These are phyloP conservation scores for Salminus brasiliensis DNA, from an alignment of 2,113 vertebrate species.

Conservation along the genomic window DNA sequence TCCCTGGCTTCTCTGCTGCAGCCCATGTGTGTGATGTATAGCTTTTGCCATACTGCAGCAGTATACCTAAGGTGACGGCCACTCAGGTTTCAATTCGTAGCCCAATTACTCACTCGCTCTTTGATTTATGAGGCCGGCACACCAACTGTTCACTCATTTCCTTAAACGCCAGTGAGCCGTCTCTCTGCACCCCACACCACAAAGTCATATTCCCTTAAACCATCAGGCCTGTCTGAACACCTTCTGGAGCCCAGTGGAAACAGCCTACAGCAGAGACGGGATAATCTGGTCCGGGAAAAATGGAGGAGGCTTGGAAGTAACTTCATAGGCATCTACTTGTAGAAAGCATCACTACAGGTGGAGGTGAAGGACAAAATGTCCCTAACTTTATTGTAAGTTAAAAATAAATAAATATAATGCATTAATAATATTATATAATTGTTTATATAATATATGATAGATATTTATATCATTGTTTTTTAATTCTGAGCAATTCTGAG, in stretches of 20 bases:
- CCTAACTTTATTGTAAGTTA: too few relatives aligned
- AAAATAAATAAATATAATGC: too few relatives aligned
- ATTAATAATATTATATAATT: too few relatives aligned
- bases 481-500: too few relatives aligned
- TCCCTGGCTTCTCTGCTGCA: neutral
- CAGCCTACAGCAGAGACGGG: neutral
- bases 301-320: neutral
- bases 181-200: conserved; percentile 2
- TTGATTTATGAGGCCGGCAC: conserved; percentile 56
- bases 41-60: conserved; percentile 43
- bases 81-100: conserved; percentile 53
- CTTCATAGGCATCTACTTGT: too few relatives aligned
- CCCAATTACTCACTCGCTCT: conserved; percentile 56
- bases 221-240: conserved; percentile 3
- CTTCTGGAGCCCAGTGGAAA: neutral
- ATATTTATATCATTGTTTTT: too few relatives aligned
- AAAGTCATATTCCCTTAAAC: conserved; percentile 42
- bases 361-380: too few relatives aligned
- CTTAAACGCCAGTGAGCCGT: conserved; percentile 55
- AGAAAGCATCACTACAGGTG: too few relatives aligned
- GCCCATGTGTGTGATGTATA: conserved; percentile 45
- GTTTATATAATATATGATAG: too few relatives aligned
- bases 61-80: conserved; percentile 47
- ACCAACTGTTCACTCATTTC: conserved; percentile 55
- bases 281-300: neutral